A percentile compares a stretch with the other conserved stretches of the same genome.
Evolutionary conservation across 2,888 invertebrate species (phyloP).

Genomic region (Eulithis prunata): DNA sequence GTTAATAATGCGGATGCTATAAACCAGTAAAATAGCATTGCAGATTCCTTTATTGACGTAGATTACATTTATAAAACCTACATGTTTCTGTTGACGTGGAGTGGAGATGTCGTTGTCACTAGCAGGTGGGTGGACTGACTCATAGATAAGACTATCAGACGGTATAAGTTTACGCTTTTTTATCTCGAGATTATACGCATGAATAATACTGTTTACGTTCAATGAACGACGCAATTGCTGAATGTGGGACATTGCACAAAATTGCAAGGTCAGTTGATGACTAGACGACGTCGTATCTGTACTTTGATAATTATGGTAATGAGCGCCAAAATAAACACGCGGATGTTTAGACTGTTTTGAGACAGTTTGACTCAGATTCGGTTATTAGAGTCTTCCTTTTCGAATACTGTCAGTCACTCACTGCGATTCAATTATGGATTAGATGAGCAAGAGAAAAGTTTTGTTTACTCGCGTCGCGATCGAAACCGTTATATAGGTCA

Average conservation of each 20-base stretch:
- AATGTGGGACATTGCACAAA: conserved; percentile 53
- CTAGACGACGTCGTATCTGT: conserved; percentile 35
- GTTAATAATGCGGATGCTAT: conserved; percentile 26
- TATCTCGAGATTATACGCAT: conserved; percentile 44
- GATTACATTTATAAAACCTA: conserved; percentile 2
- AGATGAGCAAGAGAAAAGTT: conserved; percentile 5
- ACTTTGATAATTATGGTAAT: conserved; percentile 30
- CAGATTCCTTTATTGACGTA: conserved; percentile 20
- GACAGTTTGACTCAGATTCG: conserved; percentile 6
- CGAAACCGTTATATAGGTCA: conserved; percentile 17
- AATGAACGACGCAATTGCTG: conserved; percentile 45
- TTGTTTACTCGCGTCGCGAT: background rate
- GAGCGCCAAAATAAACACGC: conserved; percentile 35
- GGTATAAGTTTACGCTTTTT: conserved; percentile 42
- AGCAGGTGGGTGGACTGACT: conserved; percentile 57
- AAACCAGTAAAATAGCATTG: conserved; percentile 26
- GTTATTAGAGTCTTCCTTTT: conserved; percentile 1
- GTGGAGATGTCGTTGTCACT: conserved; percentile 33
- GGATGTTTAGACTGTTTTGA: conserved; percentile 10
- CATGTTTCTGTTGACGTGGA: conserved; percentile 36
- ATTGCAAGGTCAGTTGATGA: conserved; percentile 53
- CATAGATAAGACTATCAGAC: conserved; percentile 56
- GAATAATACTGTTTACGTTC: conserved; percentile 52
- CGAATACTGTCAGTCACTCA: background rate
- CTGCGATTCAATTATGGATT: background rate